phyloP scores from a whole-genome alignment of 2,113 vertebrate species.

The Paedocypris sp. region DNA sequence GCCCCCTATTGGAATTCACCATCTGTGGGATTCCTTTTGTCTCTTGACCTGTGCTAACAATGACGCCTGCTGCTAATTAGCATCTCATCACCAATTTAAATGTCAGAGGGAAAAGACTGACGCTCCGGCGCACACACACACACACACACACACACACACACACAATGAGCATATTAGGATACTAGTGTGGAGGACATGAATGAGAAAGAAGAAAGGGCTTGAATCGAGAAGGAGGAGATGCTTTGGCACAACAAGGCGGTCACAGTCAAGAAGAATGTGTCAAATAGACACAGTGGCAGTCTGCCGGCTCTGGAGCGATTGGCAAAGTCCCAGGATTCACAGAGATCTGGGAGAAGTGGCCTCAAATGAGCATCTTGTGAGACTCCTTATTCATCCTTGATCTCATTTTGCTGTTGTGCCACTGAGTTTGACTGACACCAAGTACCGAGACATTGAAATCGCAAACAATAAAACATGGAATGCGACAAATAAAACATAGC shows the following conservation, averaged over 20 bases:
- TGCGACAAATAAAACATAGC: too few relatives aligned
- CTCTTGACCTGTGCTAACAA: constrained; percentile 39
- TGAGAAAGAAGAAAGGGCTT: constrained; percentile 14
- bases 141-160: constrained; percentile 19
- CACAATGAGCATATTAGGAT: constrained; percentile 23
- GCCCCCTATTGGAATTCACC: constrained; percentile 34
- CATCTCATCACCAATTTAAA: constrained; percentile 49
- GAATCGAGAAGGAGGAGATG: constrained; percentile 5
- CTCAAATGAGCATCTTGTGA: constrained; percentile 21
- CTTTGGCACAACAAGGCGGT: constrained; percentile 11
- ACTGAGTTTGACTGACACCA: constrained; percentile 3
- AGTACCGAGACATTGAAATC: background rate
- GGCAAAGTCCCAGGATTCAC: background rate
- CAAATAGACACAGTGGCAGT: constrained; percentile 21
- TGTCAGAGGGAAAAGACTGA: constrained; percentile 32
- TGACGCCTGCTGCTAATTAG: constrained; percentile 44
- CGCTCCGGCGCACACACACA: constrained; percentile 6
- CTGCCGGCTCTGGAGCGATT: constrained; percentile 2
- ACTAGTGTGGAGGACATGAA: constrained; percentile 30
- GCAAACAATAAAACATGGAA: background rate
- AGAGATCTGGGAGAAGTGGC: constrained; percentile 2
- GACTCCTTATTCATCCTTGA: constrained; percentile 10
- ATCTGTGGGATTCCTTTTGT: constrained; percentile 35
- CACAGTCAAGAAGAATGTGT: constrained; percentile 17
- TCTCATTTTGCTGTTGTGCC: constrained; percentile 1